Evolutionary conservation across 2,113 vertebrate genomes (phyloP).

Genomic region (Muntiacus muntjak): DNA sequence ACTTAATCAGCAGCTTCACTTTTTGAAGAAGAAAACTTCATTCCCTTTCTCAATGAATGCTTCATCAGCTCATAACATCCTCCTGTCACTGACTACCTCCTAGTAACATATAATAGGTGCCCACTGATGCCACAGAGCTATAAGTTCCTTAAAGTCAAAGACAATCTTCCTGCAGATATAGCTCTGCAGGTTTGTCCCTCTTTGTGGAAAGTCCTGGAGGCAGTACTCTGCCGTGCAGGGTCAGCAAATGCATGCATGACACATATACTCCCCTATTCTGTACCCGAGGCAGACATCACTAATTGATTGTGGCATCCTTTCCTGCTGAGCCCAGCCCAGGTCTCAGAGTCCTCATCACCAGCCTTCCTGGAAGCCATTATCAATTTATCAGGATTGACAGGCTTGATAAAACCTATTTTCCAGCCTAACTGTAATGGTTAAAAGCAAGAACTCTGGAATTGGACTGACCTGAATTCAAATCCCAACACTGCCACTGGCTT

Average conservation of each 20-base stretch:
- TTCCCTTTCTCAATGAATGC: not conserved
- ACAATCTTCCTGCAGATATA: not conserved
- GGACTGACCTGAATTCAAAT: not conserved
- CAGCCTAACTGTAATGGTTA: not conserved
- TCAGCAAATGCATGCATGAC: not conserved
- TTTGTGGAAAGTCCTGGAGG: not conserved
- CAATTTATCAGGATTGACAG: constrained; percentile 11
- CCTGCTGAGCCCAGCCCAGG: not conserved
- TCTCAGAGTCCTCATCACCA: not conserved
- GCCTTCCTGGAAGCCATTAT: not conserved
- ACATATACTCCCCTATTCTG: not conserved
- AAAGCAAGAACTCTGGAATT: not conserved
- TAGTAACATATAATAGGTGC: not conserved
- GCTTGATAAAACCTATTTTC: not conserved
- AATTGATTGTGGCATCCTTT: not conserved
- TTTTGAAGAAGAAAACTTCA: not conserved
- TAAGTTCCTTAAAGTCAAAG: not conserved
- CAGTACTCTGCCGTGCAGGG: not conserved
- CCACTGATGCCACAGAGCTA: not conserved
- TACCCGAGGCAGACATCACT: not conserved
- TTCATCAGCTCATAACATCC: not conserved
- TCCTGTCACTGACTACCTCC: not conserved
- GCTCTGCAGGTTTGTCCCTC: not conserved
- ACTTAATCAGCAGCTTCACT: not conserved
- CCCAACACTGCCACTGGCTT: not conserved